Evolutionary conservation across 2,888 invertebrate species (phyloP), one percentile per base, ranked within the genome.

Genomic region (Diaprepes abbreviatus): DNA sequence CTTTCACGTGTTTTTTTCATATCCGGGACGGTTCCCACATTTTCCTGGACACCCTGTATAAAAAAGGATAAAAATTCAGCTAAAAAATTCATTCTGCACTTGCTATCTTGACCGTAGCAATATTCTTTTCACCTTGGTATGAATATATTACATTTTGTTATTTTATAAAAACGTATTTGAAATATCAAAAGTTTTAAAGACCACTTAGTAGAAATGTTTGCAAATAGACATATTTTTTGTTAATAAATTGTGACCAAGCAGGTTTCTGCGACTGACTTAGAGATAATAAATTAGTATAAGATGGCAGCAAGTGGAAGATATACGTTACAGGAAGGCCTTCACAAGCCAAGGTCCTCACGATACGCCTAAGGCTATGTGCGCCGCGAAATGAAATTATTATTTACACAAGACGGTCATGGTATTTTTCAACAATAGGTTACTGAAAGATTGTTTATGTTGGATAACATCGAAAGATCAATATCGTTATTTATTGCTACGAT

Each of bases 271-370:
- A 43, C 43, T 52, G 43, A 52, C 35, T 54, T 59, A 19, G 40
- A 63, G 66, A 64, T 71, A 67, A 68, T 67, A 71, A 75, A 77
- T 72, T 75, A 73, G 74, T 72, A 75, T 77, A 76, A 74, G 74
- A 75, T 62, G 63, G 45, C 73, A 73, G 75, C 77, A 77, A 77
- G 79, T 75, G 69, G 75, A 78, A 78, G 79, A 79, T 77, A 76
- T 79, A 79, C 78, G 78, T 76, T 76, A 74, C 77, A 79, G 79
- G 79, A 79, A 79, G 78, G 77, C 78, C 78, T 79, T 78, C 75
- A 71, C 74, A 71, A 78, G 79, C 79, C 79, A 79, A 79, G 79
- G 79, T 79, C 79, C 78, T 79, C 79, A 79, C 79, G 79, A 79
- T 69, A 52, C 31, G 78, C 79, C 78, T 66, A 45, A 36, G 74